Evolutionary conservation across 2,888 invertebrate species (phyloP).

Genomic region (Catotricha subobsoleta): DNA sequence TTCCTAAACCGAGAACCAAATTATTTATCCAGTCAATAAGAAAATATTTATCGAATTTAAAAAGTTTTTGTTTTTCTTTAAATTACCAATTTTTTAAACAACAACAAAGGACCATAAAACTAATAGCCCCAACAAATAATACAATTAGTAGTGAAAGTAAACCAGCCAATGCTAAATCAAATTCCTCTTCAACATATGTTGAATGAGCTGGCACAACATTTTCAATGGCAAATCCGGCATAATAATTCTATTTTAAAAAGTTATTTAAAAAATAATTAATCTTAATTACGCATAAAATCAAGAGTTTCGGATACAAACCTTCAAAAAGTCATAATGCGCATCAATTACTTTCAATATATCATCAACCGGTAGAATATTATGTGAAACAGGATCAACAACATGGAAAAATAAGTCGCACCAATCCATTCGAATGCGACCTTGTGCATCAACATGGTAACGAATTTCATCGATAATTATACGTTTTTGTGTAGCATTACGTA

Average conservation of each 20-base stretch:
- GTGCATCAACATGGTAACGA: constrained; percentile 49
- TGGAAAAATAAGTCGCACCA: constrained; percentile 75
- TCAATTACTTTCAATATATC: constrained; percentile 66
- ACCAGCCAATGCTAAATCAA: constrained; percentile 73
- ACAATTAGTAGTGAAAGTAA: constrained; percentile 71
- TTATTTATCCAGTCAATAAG: neutral
- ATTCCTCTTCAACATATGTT: constrained; percentile 49
- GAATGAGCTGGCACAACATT: constrained; percentile 54
- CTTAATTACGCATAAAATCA: neutral
- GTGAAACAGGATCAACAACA: constrained; percentile 54
- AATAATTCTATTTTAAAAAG: constrained; percentile 39
- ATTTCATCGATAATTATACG: constrained; percentile 66
- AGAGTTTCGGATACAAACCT: constrained; percentile 27
- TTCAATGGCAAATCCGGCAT: constrained; percentile 54
- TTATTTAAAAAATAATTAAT: constrained; percentile 14
- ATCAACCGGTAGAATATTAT: constrained; percentile 59
- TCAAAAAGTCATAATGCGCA: constrained; percentile 67
- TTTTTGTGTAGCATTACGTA: constrained; percentile 58
- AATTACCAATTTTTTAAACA: constrained; percentile 73
- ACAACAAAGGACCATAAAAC: constrained; percentile 72
- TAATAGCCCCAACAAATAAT: constrained; percentile 67
- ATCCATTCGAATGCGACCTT: constrained; percentile 31
- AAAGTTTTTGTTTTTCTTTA: too few species aligned
- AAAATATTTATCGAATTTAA: neutral
- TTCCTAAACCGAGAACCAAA: constrained; percentile 47